phyloP scores from a whole-genome alignment of 2,113 vertebrate genomes.

The Ranitomeya imitator region DNA sequence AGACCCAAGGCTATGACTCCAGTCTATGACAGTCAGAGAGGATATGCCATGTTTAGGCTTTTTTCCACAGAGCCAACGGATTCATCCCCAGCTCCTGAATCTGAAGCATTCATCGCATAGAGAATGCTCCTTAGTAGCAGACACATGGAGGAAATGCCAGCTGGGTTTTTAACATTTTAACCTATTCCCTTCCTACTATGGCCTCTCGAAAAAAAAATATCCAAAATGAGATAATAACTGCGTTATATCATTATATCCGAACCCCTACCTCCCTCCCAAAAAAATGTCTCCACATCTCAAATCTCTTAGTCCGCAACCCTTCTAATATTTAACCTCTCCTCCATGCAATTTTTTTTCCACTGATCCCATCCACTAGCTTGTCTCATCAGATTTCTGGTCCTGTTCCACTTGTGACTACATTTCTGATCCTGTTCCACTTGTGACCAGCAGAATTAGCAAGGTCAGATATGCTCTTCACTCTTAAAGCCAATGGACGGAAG shows the following conservation, averaged over 20 bases:
- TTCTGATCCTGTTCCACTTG: neutral
- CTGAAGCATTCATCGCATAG: constrained; percentile 56
- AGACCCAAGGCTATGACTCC: neutral
- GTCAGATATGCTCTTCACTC: constrained; percentile 15
- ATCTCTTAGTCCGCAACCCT: constrained; percentile 32
- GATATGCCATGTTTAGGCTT: constrained; percentile 25
- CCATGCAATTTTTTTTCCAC: constrained; percentile 33
- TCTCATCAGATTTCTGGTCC: constrained; percentile 3
- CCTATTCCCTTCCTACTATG: constrained; percentile 3
- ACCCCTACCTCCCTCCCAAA: neutral
- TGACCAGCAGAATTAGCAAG: constrained; percentile 26
- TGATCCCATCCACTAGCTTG: constrained; percentile 19
- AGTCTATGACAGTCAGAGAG: neutral
- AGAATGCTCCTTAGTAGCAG: constrained; percentile 49
- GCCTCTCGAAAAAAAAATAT: neutral
- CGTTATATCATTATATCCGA: neutral
- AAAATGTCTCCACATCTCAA: constrained; percentile 7
- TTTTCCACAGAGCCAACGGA: constrained; percentile 29
- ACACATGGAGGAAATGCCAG: constrained; percentile 52
- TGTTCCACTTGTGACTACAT: too few relatives aligned
- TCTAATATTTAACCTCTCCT: constrained; percentile 24
- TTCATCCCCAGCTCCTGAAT: constrained; percentile 47
- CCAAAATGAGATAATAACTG: neutral
- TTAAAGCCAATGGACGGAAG: constrained; percentile 1
- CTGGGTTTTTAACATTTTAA: constrained; percentile 52